phyloP scores from a whole-genome alignment of 1,140 invertebrate genomes.

The Atta cephalotes region DNA sequence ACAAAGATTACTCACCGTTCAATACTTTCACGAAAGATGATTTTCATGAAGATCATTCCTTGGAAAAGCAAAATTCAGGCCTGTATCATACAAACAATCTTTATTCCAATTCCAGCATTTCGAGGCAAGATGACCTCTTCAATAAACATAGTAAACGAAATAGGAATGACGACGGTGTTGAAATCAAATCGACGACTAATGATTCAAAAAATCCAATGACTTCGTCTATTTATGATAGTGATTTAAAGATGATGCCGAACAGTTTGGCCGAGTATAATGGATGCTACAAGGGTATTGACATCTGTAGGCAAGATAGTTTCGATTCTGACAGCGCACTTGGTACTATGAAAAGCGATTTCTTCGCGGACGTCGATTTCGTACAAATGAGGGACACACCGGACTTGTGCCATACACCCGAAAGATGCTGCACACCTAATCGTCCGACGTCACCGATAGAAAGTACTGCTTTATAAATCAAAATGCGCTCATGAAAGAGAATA shows the following conservation, averaged over 20 bases:
- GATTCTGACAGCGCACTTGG: slow-evolving; percentile 84
- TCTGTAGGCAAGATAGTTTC: slow-evolving; percentile 83
- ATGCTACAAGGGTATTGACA: slow-evolving; percentile 77
- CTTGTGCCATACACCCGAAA: slow-evolving; percentile 80
- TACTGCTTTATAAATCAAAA: slow-evolving; percentile 81
- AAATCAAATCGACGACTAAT: slow-evolving; percentile 4
- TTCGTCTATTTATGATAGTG: slow-evolving; percentile 64
- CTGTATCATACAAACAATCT: slow-evolving; percentile 63
- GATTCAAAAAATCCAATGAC: slow-evolving; percentile 47
- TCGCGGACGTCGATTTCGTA: slow-evolving; percentile 83
- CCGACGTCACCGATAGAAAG: slow-evolving; percentile 83
- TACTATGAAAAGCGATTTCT: slow-evolving; percentile 85
- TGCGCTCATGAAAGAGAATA: neutral
- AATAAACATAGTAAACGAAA: slow-evolving; percentile 30
- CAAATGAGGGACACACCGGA: slow-evolving; percentile 81
- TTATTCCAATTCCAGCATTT: slow-evolving; percentile 70
- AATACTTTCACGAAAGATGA: slow-evolving; percentile 57
- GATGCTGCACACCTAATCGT: slow-evolving; percentile 79
- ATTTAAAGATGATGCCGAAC: slow-evolving; percentile 59
- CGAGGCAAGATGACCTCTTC: slow-evolving; percentile 58
- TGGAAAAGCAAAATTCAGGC: slow-evolving; percentile 36
- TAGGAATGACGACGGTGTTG: slow-evolving; percentile 28
- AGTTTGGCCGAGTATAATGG: slow-evolving; percentile 71
- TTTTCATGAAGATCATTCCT: slow-evolving; percentile 61
- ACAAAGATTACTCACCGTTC: slow-evolving; percentile 61